phyloP scores from a whole-genome alignment of 2,113 vertebrate species.

The Stigmatopora nigra region DNA sequence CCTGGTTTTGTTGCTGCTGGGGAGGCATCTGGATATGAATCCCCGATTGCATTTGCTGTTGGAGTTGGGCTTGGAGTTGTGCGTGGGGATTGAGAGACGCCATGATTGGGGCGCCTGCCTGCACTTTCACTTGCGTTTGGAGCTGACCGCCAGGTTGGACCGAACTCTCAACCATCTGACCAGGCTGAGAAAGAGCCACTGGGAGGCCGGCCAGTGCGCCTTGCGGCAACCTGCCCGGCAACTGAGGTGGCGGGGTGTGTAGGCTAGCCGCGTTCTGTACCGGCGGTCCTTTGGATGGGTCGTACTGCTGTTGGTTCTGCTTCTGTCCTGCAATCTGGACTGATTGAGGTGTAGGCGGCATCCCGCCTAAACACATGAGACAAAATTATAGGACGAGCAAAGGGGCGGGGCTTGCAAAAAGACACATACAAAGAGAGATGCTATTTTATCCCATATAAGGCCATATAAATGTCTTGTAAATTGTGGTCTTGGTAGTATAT shows the following conservation, averaged over 20 bases:
- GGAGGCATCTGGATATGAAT: constrained; percentile 76
- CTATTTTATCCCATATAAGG: neutral
- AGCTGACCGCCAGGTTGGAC: constrained; percentile 58
- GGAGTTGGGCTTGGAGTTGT: constrained; percentile 74
- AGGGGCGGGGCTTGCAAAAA: constrained; percentile 31
- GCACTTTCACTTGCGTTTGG: constrained; percentile 77
- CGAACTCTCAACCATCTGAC: constrained; percentile 69
- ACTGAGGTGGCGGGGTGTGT: constrained; percentile 75
- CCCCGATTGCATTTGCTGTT: constrained; percentile 74
- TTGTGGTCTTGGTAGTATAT: constrained; percentile 12
- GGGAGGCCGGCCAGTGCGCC: constrained; percentile 69
- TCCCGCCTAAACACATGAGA: constrained; percentile 71
- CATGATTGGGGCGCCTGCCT: constrained; percentile 60
- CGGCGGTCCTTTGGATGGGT: constrained; percentile 86
- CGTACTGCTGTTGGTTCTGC: constrained; percentile 79
- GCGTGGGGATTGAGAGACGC: constrained; percentile 66
- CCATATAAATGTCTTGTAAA: neutral
- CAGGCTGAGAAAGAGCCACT: constrained; percentile 73
- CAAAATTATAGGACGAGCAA: constrained; percentile 44
- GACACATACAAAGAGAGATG: constrained; percentile 23
- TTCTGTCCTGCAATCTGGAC: constrained; percentile 77
- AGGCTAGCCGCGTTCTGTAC: constrained; percentile 80
- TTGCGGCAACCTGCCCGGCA: constrained; percentile 74
- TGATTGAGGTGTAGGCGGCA: constrained; percentile 73
- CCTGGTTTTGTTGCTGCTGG: constrained; percentile 64